These are phyloP conservation scores for Penaeus japonicus DNA, from an alignment of 1,140 invertebrate species.

Conservation along the genomic window DNA sequence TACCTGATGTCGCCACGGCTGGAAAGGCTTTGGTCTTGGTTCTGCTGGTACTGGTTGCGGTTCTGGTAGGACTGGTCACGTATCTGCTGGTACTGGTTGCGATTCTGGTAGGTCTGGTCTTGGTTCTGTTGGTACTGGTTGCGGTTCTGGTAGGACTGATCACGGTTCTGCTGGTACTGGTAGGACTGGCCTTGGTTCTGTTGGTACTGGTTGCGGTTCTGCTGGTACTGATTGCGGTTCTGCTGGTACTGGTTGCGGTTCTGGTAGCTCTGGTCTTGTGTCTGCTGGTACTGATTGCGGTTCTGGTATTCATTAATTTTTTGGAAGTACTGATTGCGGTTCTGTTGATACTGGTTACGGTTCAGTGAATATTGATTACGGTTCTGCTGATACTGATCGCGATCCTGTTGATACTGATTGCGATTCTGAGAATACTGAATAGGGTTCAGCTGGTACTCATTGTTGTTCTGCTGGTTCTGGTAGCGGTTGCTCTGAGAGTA, in stretches of 20 bases:
- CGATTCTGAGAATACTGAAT: neutral
- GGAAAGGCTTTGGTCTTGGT: too few species aligned
- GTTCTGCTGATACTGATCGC: neutral
- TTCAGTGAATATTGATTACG: neutral
- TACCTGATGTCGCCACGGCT: too few species aligned
- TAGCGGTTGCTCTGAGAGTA: neutral
- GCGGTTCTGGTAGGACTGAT: neutral
- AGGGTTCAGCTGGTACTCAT: neutral
- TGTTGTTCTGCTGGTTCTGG: neutral
- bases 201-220: neutral
- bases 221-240: neutral
- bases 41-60: too few species aligned
- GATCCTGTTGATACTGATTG: neutral
- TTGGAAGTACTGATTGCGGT: too few species aligned
- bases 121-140: neutral
- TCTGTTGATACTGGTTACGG: neutral
- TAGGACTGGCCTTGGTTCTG: neutral
- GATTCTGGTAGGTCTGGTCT: too few species aligned
- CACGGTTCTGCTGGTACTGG: neutral
- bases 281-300: neutral
- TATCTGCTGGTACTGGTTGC: too few species aligned
- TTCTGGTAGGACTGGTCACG: too few species aligned
- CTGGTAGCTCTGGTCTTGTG: too few species aligned
- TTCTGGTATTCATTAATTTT: neutral
- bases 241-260: neutral